phyloP scores from a whole-genome alignment of 2,113 vertebrate genomes.

The Sebastes schlegelii region DNA sequence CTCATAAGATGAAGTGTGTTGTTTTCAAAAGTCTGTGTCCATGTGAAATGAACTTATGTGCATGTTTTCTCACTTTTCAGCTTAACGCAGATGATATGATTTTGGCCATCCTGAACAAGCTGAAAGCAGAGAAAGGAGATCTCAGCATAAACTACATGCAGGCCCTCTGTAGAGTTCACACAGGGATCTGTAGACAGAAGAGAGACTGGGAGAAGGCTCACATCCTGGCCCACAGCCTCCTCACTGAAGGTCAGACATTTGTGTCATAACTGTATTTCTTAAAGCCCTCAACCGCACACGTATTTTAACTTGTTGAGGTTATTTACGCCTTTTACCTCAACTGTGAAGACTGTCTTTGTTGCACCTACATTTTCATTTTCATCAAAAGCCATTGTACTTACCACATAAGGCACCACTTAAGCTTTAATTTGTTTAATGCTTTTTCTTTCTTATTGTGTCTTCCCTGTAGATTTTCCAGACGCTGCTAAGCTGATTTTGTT shows the following conservation, averaged over 20 bases:
- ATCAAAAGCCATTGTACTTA: too few species aligned
- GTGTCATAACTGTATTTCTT: not conserved
- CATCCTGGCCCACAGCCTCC: slow-evolving; percentile 90
- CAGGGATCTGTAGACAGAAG: slow-evolving; percentile 89
- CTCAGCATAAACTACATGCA: slow-evolving; percentile 81
- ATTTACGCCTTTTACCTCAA: not conserved
- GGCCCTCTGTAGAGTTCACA: slow-evolving; percentile 92
- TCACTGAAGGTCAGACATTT: slow-evolving; percentile 88
- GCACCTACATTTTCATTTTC: not conserved
- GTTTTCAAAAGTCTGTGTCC: not conserved
- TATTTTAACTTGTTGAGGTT: not conserved
- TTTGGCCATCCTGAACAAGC: slow-evolving; percentile 84
- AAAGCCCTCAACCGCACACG: not conserved
- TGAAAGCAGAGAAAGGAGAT: slow-evolving; percentile 84
- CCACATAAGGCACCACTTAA: not conserved
- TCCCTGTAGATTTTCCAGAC: slow-evolving; percentile 88
- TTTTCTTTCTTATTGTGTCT: slow-evolving; percentile 11
- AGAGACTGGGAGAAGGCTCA: slow-evolving; percentile 89
- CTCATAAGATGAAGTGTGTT: not conserved
- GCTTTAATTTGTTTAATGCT: not conserved
- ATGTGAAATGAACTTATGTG: not conserved
- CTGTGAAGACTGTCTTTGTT: not conserved
- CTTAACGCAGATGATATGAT: slow-evolving; percentile 85
- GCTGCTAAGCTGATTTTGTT: slow-evolving; percentile 91
- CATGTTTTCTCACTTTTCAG: slow-evolving; percentile 55